Evolutionary conservation across 2,888 invertebrate species (phyloP).

Genomic region (Dolichomitus sp.): DNA sequence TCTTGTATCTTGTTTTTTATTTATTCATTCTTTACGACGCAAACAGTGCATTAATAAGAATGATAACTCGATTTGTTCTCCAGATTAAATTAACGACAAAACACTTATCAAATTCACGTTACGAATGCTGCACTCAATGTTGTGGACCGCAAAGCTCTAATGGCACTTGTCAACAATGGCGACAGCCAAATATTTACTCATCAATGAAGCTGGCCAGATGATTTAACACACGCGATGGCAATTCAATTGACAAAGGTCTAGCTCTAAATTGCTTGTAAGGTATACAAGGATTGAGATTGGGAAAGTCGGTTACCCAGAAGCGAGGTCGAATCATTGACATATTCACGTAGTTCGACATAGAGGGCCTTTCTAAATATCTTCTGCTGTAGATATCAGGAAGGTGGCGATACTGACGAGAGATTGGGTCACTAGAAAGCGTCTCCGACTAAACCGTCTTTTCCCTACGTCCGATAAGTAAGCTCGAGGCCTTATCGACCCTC

Average conservation of each 20-base stretch:
- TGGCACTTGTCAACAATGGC: conserved; percentile 2
- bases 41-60: neutral
- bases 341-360: conserved; percentile 9
- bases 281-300: conserved; percentile 8
- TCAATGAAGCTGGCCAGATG: conserved; percentile 5
- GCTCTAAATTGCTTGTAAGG: neutral
- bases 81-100: conserved; percentile 11
- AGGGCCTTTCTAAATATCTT: neutral
- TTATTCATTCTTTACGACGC: conserved; percentile 2
- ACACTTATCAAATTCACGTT: neutral
- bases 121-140: neutral
- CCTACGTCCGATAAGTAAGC: conserved; percentile 9
- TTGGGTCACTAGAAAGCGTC: neutral
- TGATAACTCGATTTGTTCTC: conserved; percentile 9
- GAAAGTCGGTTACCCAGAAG: neutral
- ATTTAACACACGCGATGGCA: neutral
- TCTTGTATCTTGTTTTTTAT: neutral
- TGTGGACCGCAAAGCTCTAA: neutral
- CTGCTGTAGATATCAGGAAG: neutral
- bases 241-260: neutral
- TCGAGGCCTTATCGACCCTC: conserved; percentile 17
- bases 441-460: neutral
- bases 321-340: conserved; percentile 1
- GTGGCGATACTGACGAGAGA: neutral
- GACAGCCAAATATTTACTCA: conserved; percentile 17